Conservation (phyloP, 2,888 invertebrate genomes). For the Cheilosia grossa region DNA sequence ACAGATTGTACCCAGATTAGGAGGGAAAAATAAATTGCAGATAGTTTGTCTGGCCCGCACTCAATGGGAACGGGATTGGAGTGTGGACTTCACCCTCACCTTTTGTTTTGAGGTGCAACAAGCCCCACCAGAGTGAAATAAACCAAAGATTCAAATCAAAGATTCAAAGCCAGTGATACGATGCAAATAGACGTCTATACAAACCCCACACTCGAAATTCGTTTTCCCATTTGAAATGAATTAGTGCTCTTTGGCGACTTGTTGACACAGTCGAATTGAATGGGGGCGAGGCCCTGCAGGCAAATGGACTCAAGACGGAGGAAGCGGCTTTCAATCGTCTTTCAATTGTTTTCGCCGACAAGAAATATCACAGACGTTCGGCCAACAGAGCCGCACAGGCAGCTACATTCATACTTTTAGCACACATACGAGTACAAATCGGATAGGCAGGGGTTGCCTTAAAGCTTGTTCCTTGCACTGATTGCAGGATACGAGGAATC, state of each 20-base stretch:
- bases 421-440: background rate
- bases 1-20: too few species aligned
- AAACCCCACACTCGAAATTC: background rate
- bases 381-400: constrained; percentile 32
- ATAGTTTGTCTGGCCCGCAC: background rate
- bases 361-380: constrained; percentile 41
- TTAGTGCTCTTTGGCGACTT: constrained; percentile 58
- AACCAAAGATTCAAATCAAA: constrained; percentile 61
- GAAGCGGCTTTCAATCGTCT: constrained; percentile 52
- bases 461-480: constrained; percentile 6
- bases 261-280: constrained; percentile 64
- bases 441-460: constrained; percentile 8
- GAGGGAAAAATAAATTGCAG: background rate
- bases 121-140: constrained; percentile 10
- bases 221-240: constrained; percentile 65
- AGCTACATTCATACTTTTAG: background rate
- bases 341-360: constrained; percentile 62
- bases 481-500: constrained; percentile 1
- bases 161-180: constrained; percentile 61
- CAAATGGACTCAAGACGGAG: constrained; percentile 48
- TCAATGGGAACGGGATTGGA: background rate
- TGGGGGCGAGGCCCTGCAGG: constrained; percentile 20
- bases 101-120: constrained; percentile 44
- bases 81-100: background rate
- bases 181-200: constrained; percentile 31